phyloP scores from a whole-genome alignment of 2,888 invertebrate species.

The Deroplatys truncata region DNA sequence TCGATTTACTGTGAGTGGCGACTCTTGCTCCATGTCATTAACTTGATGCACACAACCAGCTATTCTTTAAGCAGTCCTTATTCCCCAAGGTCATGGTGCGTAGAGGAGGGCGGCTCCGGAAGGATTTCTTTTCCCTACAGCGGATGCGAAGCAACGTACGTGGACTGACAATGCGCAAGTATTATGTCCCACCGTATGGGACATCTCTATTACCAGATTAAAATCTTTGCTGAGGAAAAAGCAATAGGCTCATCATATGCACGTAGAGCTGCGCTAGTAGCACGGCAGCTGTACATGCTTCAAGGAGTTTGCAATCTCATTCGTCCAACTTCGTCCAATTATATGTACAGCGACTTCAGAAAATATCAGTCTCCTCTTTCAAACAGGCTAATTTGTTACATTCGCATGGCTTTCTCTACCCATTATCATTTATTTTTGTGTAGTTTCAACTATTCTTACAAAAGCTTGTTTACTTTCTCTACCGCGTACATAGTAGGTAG shows the following conservation, averaged over 20 bases:
- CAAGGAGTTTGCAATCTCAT: too few relatives aligned
- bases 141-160: not conserved
- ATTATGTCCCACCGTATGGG: not conserved
- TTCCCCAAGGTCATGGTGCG: not conserved
- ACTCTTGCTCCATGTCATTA: not conserved
- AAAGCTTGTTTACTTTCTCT: too few relatives aligned
- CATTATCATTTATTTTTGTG: too few relatives aligned
- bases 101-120: not conserved
- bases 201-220: not conserved
- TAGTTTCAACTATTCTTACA: too few relatives aligned
- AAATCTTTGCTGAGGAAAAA: not conserved
- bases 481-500: too few relatives aligned
- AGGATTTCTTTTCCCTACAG: not conserved
- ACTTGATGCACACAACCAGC: not conserved
- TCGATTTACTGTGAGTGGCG: not conserved
- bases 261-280: not conserved
- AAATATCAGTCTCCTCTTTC: too few relatives aligned
- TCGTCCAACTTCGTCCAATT: too few relatives aligned
- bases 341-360: too few relatives aligned
- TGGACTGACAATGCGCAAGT: not conserved
- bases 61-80: not conserved
- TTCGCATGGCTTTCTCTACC: too few relatives aligned
- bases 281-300: too few relatives aligned
- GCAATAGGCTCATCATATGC: not conserved
- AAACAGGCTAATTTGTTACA: too few relatives aligned